Conservation (phyloP, 2,888 invertebrate genomes). For the Furcula furcula region DNA sequence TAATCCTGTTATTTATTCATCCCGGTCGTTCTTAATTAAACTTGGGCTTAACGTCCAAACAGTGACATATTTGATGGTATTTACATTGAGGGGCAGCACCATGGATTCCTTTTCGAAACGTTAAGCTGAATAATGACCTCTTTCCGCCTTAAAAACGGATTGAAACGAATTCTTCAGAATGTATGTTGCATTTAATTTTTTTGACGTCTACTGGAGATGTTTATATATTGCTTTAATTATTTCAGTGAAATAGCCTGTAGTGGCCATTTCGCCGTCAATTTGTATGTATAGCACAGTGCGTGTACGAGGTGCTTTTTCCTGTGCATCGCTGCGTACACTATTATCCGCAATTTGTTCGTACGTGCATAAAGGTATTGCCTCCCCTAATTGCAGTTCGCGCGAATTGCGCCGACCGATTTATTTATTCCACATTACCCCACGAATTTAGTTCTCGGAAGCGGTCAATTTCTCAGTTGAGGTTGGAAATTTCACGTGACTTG, state of each 20-base stretch:
- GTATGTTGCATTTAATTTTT: too few relatives aligned
- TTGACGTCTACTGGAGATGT: too few relatives aligned
- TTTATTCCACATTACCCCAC: slow-evolving; percentile 43
- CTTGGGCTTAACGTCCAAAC: slow-evolving; percentile 43
- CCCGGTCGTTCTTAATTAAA: slow-evolving; percentile 61
- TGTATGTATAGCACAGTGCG: slow-evolving; percentile 22
- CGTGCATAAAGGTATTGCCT: slow-evolving; percentile 70
- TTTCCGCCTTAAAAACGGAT: slow-evolving; percentile 33
- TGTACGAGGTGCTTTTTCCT: slow-evolving; percentile 29
- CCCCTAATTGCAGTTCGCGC: slow-evolving; percentile 56
- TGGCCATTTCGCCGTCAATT: slow-evolving; percentile 3
- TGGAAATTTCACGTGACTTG: slow-evolving; percentile 38
- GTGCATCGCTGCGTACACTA: slow-evolving; percentile 32
- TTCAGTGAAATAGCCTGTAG: too few relatives aligned
- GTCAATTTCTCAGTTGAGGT: slow-evolving; percentile 46
- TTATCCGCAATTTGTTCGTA: slow-evolving; percentile 71
- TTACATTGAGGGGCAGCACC: slow-evolving; percentile 48
- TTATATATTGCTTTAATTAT: too few relatives aligned
- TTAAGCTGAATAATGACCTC: slow-evolving; percentile 57
- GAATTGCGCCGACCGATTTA: slow-evolving; percentile 42
- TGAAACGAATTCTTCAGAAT: too few relatives aligned
- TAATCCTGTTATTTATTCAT: slow-evolving; percentile 74
- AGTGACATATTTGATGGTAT: slow-evolving; percentile 55
- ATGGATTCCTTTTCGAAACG: slow-evolving; percentile 40
- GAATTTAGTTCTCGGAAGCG: slow-evolving; percentile 56